A percentile compares a stretch with the other conserved stretches of the same genome.
Evolutionary conservation across 2,888 invertebrate species (phyloP).

Genomic region (Pasiphila rectangulata): DNA sequence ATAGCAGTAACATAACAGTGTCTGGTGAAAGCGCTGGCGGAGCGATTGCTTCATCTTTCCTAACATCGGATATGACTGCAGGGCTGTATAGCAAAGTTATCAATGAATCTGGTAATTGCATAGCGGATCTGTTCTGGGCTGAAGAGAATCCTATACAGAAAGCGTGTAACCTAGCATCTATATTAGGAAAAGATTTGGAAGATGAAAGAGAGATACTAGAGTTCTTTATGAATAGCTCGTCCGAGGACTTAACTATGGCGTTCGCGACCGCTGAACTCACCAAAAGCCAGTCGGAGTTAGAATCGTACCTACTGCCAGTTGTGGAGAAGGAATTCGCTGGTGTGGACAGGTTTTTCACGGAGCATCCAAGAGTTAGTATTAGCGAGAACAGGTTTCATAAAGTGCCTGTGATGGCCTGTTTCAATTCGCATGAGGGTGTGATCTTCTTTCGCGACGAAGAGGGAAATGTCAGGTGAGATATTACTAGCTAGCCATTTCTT

Average conservation of each 20-base stretch:
- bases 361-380: constrained; percentile 49
- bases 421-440: constrained; percentile 57
- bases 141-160: constrained; percentile 54
- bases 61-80: constrained; percentile 55
- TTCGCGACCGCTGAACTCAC: constrained; percentile 46
- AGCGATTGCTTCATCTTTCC: constrained; percentile 46
- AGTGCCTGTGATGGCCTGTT: constrained; percentile 51
- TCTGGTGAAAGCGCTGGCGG: constrained; percentile 69
- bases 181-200: constrained; percentile 48
- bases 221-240: constrained; percentile 43
- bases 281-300: constrained; percentile 41
- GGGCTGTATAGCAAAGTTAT: constrained; percentile 60
- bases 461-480: constrained; percentile 1
- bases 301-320: constrained; percentile 54
- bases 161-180: constrained; percentile 46
- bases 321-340: constrained; percentile 57
- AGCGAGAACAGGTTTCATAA: constrained; percentile 45
- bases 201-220: constrained; percentile 45
- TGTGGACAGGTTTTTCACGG: constrained; percentile 50
- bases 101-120: constrained; percentile 53
- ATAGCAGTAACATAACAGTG: constrained; percentile 55
- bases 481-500: too few species aligned
- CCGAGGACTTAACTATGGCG: constrained; percentile 56
- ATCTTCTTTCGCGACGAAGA: constrained; percentile 52
- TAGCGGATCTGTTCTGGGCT: constrained; percentile 55